Percentiles rank a stretch among this genome's conserved stretches.
These are phyloP conservation scores for Ostrea edulis DNA, from an alignment of 1,140 invertebrate genomes.

Conservation along the genomic window DNA sequence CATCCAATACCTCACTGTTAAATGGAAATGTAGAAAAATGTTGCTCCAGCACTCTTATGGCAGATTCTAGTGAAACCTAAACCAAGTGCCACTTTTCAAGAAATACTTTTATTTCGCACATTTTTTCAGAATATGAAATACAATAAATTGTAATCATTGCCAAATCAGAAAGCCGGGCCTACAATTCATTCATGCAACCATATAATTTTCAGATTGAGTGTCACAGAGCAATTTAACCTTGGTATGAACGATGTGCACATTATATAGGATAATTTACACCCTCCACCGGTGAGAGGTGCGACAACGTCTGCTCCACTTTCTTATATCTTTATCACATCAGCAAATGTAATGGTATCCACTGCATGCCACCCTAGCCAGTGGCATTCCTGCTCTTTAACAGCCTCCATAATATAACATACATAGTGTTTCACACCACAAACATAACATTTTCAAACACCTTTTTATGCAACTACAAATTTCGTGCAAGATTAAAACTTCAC, in stretches of 20 bases:
- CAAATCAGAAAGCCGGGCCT: not conserved
- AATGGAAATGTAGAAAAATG: not conserved
- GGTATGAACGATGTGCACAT: constrained; percentile 1
- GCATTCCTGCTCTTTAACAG: not conserved
- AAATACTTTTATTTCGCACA: not conserved
- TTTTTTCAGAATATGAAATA: not conserved
- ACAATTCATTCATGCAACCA: constrained; percentile 27
- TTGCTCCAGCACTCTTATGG: not conserved
- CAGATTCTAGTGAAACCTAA: not conserved
- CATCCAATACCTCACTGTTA: not conserved
- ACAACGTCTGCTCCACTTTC: not conserved
- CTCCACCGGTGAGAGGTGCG: not conserved
- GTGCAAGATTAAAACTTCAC: not conserved
- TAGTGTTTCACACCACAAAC: not conserved
- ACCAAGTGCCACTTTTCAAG: constrained; percentile 12
- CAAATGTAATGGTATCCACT: constrained; percentile 1
- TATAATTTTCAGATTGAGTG: constrained; percentile 39
- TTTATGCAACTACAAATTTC: not conserved
- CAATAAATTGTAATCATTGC: constrained; percentile 24
- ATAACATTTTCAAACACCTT: not conserved
- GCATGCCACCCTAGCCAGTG: not conserved
- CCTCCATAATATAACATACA: not conserved
- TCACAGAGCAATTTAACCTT: constrained; percentile 19
- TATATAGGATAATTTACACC: constrained; percentile 22
- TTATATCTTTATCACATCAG: constrained; percentile 27